Evolutionary conservation across 1,140 invertebrate genomes (phyloP), one percentile per base, ranked within the genome.

Genomic region (Cyclargus thomasi): DNA sequence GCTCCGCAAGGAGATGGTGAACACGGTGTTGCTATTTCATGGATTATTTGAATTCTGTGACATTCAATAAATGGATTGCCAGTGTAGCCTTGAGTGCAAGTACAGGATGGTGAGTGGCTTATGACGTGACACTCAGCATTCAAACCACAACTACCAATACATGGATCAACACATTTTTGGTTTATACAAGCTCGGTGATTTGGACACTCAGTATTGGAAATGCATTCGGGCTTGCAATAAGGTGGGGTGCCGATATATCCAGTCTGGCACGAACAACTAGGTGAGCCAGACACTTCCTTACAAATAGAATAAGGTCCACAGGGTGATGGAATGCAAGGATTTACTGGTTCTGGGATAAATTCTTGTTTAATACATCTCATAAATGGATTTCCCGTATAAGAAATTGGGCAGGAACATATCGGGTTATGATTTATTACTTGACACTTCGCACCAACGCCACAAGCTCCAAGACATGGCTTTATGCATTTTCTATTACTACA

Each of bases 351-450:
- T 70, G 88, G 84, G 70, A 75, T 76, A 72, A 82, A 81, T 71
- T 81, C 72, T 77, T 82, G 78, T 53, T 82, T 18, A 71, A 83
- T 77, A 79, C 95, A 96, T 82, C 94, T 91, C 3, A 92, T 82
- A 74, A 95, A 95, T 17, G 95, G 94, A 93, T 96, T 95, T 65
- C 95, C 95, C 63, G 93, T 95, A 67, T 92, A 92, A 17, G 90
- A 91, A 16, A 88, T 66, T 35, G 92, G 92, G 85, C 95, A 96
- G 67, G 91, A 93, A 85, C 95, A 96, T 62, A 95, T 93, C 1
- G 95, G 95, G 87, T 94, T 95, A 75, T 97, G 95, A 82, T 94
- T 95, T 14, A 95, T 92, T 39, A 95, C 93, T 85, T 93, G 91
- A 81, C 95, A 96, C 67, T 92, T 85, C 2, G 95, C 93, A 74